Base-by-base conservation (phyloP, 2,797 vertebrate species). In the Moxostoma hubbsi region DNA sequence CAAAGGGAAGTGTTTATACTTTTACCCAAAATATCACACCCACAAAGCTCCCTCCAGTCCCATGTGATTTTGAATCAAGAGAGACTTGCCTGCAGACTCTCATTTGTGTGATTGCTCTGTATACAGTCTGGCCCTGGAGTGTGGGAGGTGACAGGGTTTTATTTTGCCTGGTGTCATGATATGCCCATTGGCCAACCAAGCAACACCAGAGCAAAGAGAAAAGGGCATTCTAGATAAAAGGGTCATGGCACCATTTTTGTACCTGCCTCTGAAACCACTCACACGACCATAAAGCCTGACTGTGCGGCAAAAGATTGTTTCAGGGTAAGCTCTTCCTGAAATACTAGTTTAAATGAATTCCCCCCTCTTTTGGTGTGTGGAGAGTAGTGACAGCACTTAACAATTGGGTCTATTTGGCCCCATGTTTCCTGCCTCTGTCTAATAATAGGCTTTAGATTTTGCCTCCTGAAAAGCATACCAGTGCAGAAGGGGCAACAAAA, bases 401-500 rank as follows among this genome's bases (percentile, higher is more conserved):
- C 82, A 85, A 86, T 85, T 66, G 73, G 73, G 78, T 83, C 81
- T 81, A 83, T 85, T 81, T 87, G 75, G 79, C 77, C 57, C 64
- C 10, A 62, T 54, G 45, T 50, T 79, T 82, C 82, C 81, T 68
- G 47, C 15, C 46, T 50, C 49, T 2, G 43, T 62, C 75, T 87
- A 83, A 84, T 82, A 80, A 84, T 82, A 87, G 81, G 8, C 58
- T 24, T 80, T 5, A 63, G 24, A 62, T 78, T 64, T 53, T 69
- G 66, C 70, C 51, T 66, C 82, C 15, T 50, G 64, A 80, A 65
- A 79, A 59, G 49, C 61, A 62, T 72, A 58, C 66, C 76, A 65
- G 64, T n/a, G 43, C 62, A 74, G 69, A 45, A 15, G 57, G 61
- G 24, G 50, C 24, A 24, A 24, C 24, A 24, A 24, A 24, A 24